Evolutionary conservation across 2,888 invertebrate genomes (phyloP), one percentile per base, ranked within the genome.

Genomic region (Dendrolimus pini): DNA sequence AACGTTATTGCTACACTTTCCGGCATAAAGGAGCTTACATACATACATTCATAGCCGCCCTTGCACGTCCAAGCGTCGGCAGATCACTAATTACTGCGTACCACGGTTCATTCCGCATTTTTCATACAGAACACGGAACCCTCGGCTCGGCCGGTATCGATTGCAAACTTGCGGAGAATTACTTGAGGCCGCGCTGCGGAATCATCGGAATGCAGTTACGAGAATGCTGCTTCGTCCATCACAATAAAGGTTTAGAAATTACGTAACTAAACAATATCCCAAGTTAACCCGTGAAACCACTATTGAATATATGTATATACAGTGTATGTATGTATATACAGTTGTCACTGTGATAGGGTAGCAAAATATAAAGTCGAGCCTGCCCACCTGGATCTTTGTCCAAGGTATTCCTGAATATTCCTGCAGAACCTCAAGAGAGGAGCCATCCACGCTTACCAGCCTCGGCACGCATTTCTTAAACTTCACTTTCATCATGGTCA

Each of bases 41-140:
- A 47, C 12, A 47, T 47, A 47, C 47, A 47, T 7, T 61, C 53
- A 56, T 55, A 59, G 9, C 10, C 55, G 54, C 65, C 66, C 65
- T 69, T 62, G 62, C 69, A 66, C 64, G 70, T 52, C 56, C 62
- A 59, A 59, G 64, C 72, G 70, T 72, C 69, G 64, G 62, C 60
- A 61, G 61, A 62, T 68, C 85, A 83, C 86, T 87, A 87, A 88
- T 87, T 88, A 86, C 84, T 77, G 73, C 80, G 78, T 76, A 75
- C 80, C 78, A 67, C 61, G 58, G 69, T 60, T 65, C 68, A 62
- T 65, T 66, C 69, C 79, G 71, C 80, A 85, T 85, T 86, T 86
- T 86, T 86, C 83, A 88, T 76, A 79, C 88, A 82, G 85, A 85
- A 86, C 88, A 88, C 87, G 88, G 78, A 85, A 70, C 75, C 72